Evolutionary conservation across 1,140 invertebrate species (phyloP).

Genomic region (Hypothenemus hampei): DNA sequence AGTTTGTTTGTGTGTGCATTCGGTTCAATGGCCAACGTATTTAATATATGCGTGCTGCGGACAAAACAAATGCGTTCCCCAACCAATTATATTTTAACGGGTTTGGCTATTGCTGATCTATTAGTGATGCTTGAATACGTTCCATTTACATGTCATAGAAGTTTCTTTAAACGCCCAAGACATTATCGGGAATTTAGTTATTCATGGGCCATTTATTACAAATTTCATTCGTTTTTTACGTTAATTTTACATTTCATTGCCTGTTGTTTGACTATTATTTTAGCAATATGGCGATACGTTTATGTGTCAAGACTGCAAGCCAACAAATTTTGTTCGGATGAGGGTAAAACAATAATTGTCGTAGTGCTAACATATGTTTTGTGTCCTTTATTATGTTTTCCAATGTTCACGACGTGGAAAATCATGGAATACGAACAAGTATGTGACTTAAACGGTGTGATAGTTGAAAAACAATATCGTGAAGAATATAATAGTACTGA

Average conservation of each 20-base stretch:
- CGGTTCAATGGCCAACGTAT: constrained; percentile 88
- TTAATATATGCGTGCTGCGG: constrained; percentile 91
- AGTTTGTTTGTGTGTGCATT: constrained; percentile 77
- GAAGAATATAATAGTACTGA: constrained; percentile 16
- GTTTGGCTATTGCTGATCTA: constrained; percentile 85
- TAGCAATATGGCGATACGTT: constrained; percentile 92
- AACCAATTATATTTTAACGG: constrained; percentile 80
- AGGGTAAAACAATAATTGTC: constrained; percentile 61
- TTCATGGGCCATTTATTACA: constrained; percentile 73
- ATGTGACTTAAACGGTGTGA: constrained; percentile 48
- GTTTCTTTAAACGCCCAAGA: constrained; percentile 56
- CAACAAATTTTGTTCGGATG: constrained; percentile 73
- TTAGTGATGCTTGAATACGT: constrained; percentile 93
- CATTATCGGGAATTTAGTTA: constrained; percentile 63
- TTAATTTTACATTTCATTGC: constrained; percentile 88
- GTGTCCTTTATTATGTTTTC: constrained; percentile 80
- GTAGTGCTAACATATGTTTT: constrained; percentile 76
- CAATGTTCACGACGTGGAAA: constrained; percentile 69
- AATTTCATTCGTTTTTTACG: constrained; percentile 78
- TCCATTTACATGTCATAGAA: constrained; percentile 79
- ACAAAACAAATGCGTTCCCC: constrained; percentile 73
- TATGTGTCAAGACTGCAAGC: constrained; percentile 72
- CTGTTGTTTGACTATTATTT: constrained; percentile 84
- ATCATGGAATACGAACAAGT: constrained; percentile 49
- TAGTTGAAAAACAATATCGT: constrained; percentile 26